phyloP scores from a whole-genome alignment of 92 coral and sea anemone genomes.

The Isaurus tuberculatus region DNA sequence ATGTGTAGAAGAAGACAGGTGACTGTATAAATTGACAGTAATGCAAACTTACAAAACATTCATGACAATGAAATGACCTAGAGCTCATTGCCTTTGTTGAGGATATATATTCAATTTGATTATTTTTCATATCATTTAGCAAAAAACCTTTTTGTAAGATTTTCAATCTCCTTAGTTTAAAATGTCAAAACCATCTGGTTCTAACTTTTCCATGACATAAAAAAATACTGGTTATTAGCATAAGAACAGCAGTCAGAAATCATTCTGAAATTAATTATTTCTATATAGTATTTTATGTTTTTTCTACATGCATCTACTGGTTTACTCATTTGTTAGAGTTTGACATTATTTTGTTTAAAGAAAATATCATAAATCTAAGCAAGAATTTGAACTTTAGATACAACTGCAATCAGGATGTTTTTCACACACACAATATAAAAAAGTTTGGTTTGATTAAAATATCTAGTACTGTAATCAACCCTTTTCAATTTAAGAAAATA shows the following conservation, averaged over 20 bases:
- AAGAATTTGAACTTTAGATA: not conserved
- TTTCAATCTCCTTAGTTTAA: too few species aligned
- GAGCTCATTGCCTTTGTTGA: not conserved
- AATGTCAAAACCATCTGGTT: not conserved
- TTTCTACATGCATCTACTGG: not conserved
- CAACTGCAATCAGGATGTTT: not conserved
- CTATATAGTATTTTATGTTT: not conserved
- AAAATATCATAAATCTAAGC: not conserved
- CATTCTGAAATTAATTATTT: not conserved
- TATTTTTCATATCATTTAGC: too few species aligned
- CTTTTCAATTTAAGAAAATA: not conserved
- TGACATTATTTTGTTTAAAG: not conserved
- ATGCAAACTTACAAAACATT: not conserved
- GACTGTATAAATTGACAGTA: not conserved
- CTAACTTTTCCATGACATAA: not conserved
- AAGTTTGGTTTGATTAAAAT: not conserved
- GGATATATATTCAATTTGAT: not conserved
- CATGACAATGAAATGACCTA: conserved; percentile 14
- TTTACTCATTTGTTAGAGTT: not conserved
- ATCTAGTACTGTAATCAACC: too few species aligned
- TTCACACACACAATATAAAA: conserved; percentile 2
- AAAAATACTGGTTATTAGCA: not conserved
- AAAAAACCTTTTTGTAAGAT: too few species aligned
- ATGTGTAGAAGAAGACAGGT: not conserved
- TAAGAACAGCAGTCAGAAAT: not conserved